Conservation (phyloP, 2,113 vertebrate genomes). For the Fregata magnificens region DNA sequence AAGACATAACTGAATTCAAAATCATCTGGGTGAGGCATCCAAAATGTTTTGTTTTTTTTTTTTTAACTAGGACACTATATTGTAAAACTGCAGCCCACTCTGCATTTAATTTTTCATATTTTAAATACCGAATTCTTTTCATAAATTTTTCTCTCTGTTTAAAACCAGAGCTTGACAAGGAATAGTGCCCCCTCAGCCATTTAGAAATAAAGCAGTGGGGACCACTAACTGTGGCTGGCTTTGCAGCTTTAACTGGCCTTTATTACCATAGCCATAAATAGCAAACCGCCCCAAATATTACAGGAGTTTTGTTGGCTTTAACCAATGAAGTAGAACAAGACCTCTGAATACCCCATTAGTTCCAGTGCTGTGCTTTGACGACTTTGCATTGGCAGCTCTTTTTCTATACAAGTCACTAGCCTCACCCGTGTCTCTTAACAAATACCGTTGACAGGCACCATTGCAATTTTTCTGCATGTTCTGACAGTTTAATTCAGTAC, state of each 20-base stretch:
- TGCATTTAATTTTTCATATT: conserved; percentile 5
- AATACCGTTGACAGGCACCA: conserved; percentile 81
- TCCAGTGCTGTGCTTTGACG: conserved; percentile 81
- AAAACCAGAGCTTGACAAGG: background rate
- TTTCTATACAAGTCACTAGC: conserved; percentile 78
- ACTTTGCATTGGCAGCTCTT: conserved; percentile 77
- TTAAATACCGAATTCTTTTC: background rate
- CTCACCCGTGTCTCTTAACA: conserved; percentile 79
- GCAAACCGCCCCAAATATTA: conserved; percentile 78
- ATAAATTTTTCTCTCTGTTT: background rate
- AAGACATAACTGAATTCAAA: background rate
- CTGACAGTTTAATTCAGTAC: conserved; percentile 87
- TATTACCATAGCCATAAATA: conserved; percentile 80
- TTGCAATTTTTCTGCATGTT: conserved; percentile 81
- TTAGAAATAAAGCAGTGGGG: conserved; percentile 46
- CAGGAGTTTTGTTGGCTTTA: conserved; percentile 82
- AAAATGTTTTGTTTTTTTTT: conserved; percentile 46
- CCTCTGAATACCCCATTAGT: conserved; percentile 84
- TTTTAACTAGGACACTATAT: conserved; percentile 11
- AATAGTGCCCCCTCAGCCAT: background rate
- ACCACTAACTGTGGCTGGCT: conserved; percentile 41
- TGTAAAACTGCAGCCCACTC: background rate
- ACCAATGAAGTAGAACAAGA: conserved; percentile 84
- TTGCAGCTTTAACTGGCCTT: conserved; percentile 76
- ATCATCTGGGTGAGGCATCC: conserved; percentile 18